Base-by-base conservation (phyloP, 2,113 vertebrate genomes). In the Corvus moneduloides region DNA sequence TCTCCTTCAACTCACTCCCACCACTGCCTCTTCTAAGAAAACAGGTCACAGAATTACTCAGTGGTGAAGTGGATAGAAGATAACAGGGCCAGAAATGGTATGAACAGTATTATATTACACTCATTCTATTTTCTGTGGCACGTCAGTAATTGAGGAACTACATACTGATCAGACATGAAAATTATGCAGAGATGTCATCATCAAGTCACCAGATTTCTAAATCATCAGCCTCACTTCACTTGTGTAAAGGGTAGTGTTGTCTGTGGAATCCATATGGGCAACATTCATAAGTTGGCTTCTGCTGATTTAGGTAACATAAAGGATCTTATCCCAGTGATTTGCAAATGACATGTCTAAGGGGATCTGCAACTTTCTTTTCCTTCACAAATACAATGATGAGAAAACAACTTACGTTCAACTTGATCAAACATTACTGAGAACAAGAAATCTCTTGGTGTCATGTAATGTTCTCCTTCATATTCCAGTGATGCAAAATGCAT, bases 371-470 rank as follows among this genome's bases (percentile, higher is more conserved):
- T 59, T 78, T 43, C 23, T 88, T 76, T 58, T 55, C 59, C 30
- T 77, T 90, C 73, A 87, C 61, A 92, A 94, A 92, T 6, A 86
- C 39, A 35, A 4, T 16, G 19, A 95, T 7, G 23, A 81, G 55
- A 67, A 93, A 84, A 68, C 12, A 74, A 98, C 99, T 99, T 98
- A 99, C 99, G 97, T 87, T 99, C 98, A 11, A 99, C 97, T 19
- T 98, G 97, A 90, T 99, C 99, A 95, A 99, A 98, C 98, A 99
- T 98, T 16, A 99, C 98, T 21, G 99, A 99, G 93, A 98, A 99
- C 56, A 99, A 98, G 97, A 99, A 99, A 97, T 99, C 99, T 91
- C 99, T 98, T 5, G 99, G 99, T 51, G 99, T 99, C 99, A 99
- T 99, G 94, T 99, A 99, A 90, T 98, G 96, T 86, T 99, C 99